These are phyloP conservation scores for Plectrocnemia conspersa DNA, from an alignment of 1,140 invertebrate genomes.

Conservation along the genomic window DNA sequence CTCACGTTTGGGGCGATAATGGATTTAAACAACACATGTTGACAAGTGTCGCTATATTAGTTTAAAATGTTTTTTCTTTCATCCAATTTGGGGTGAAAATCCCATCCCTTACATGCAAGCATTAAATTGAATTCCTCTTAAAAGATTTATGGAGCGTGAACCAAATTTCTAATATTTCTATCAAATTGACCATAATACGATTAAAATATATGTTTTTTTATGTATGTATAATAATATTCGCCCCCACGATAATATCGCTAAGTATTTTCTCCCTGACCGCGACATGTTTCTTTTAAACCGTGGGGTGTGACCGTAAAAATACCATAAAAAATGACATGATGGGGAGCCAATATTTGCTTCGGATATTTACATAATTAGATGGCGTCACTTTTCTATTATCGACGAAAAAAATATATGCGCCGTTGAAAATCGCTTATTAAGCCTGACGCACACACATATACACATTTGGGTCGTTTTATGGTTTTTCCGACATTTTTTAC, in stretches of 20 bases:
- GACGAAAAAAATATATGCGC: conserved; percentile 1
- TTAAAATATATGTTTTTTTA: too few relatives aligned
- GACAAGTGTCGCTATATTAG: conserved; percentile 35
- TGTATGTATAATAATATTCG: too few relatives aligned
- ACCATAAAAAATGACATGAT: conserved; percentile 15
- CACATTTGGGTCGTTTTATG: background rate
- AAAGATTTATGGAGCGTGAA: too few relatives aligned
- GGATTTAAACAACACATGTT: conserved; percentile 36
- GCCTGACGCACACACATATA: background rate
- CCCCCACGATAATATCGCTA: too few relatives aligned
- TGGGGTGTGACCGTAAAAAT: conserved; percentile 31
- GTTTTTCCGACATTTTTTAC: background rate
- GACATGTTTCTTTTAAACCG: conserved; percentile 27
- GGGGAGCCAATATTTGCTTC: conserved; percentile 31
- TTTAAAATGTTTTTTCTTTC: conserved; percentile 25
- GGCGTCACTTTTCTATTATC: conserved; percentile 16
- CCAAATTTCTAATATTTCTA: too few relatives aligned
- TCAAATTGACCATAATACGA: too few relatives aligned
- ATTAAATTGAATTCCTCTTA: too few relatives aligned
- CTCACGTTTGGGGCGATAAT: conserved; percentile 28
- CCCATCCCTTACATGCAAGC: too few relatives aligned
- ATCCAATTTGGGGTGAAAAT: conserved; percentile 14
- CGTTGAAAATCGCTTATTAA: conserved; percentile 5
- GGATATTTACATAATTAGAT: conserved; percentile 36
- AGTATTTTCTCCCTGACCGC: conserved; percentile 22